phyloP scores from a whole-genome alignment of 2,797 vertebrate species.

The Eulemur coronatus region DNA sequence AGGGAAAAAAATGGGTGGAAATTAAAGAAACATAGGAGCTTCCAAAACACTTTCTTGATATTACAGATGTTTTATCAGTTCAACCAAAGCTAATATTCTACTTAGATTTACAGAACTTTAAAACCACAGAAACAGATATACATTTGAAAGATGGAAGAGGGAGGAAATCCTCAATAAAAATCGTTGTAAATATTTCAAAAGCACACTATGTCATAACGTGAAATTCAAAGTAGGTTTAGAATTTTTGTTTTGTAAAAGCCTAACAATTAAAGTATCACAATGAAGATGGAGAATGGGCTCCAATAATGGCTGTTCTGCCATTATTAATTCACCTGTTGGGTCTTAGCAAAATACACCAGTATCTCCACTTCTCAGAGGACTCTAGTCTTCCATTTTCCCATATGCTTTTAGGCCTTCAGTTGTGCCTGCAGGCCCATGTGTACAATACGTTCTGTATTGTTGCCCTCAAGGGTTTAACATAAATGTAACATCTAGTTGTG shows the following conservation, averaged over 20 bases:
- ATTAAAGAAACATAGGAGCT: neutral
- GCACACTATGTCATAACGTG: neutral
- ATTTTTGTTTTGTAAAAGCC: slow-evolving; percentile 5
- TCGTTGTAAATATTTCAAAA: neutral
- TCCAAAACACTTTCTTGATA: neutral
- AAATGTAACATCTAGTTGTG: neutral
- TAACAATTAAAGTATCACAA: neutral
- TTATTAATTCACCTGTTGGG: neutral
- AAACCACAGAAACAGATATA: neutral
- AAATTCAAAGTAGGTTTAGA: neutral
- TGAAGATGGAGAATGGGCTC: neutral
- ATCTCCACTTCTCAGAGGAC: neutral
- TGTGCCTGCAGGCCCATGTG: neutral
- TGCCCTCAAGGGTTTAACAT: slow-evolving; percentile 28
- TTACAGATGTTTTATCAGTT: neutral
- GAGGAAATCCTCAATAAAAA: neutral
- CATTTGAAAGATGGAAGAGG: neutral
- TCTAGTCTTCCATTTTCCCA: neutral
- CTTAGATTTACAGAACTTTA: neutral
- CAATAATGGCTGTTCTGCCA: neutral
- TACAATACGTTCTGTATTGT: neutral
- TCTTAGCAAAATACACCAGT: neutral
- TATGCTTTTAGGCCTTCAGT: neutral
- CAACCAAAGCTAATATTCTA: neutral
- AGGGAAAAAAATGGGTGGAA: neutral